Conservation (phyloP, 2,113 vertebrate genomes). For the Prunella himalayana region DNA sequence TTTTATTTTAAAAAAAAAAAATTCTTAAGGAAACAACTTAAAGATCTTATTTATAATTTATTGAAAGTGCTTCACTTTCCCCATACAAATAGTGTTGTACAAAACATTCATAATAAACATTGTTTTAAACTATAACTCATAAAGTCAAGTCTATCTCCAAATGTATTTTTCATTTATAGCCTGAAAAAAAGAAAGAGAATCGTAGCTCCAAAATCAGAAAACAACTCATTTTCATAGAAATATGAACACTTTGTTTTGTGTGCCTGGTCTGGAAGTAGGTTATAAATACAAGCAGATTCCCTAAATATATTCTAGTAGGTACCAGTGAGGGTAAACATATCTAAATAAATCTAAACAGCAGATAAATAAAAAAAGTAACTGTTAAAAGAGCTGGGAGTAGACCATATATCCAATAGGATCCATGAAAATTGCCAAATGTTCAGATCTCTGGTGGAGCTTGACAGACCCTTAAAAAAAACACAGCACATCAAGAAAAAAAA, state of each 20-base stretch:
- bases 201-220: neutral
- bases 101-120: neutral
- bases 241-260: neutral
- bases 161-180: neutral
- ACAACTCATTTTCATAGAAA: neutral
- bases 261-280: neutral
- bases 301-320: neutral
- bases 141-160: neutral
- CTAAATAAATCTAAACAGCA: neutral
- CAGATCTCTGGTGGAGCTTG: neutral
- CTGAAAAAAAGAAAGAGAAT: neutral
- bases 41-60: conserved; percentile 10
- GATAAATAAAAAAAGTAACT: neutral
- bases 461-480: neutral
- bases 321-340: neutral
- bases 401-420: neutral
- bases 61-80: neutral
- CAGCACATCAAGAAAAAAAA: neutral
- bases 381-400: neutral
- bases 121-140: neutral
- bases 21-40: neutral
- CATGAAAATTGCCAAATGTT: neutral
- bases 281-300: neutral
- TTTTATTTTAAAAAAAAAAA: neutral
- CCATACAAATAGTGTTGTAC: neutral